Evolutionary conservation across 2,113 vertebrate species (phyloP).

Genomic region (Monopterus albus): DNA sequence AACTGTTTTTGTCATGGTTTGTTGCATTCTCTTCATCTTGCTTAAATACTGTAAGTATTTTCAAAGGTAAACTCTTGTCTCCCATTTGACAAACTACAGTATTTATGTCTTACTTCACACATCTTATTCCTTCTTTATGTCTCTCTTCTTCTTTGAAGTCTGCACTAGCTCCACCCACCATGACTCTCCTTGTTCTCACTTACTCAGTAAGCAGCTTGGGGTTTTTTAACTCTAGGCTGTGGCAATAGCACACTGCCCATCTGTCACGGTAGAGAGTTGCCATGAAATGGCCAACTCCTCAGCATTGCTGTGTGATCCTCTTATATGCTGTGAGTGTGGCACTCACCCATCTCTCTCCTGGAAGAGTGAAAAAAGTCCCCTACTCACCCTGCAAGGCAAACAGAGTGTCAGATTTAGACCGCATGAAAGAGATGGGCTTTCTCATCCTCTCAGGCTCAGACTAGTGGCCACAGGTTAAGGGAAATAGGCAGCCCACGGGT

Average conservation of each 20-base stretch:
- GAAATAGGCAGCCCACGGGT: slow-evolving; percentile 45
- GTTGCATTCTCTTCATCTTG: slow-evolving; percentile 34
- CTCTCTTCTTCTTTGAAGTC: slow-evolving; percentile 29
- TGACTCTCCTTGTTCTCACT: slow-evolving; percentile 44
- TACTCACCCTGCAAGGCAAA: slow-evolving; percentile 62
- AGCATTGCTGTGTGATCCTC: slow-evolving; percentile 70
- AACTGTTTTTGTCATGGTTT: slow-evolving; percentile 7
- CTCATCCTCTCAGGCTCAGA: slow-evolving; percentile 62
- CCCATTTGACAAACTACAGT: slow-evolving; percentile 29
- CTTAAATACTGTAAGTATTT: slow-evolving; percentile 30
- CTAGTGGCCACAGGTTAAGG: slow-evolving; percentile 62
- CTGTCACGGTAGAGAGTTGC: slow-evolving; percentile 72
- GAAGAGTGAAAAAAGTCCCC: slow-evolving; percentile 26
- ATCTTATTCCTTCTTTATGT: slow-evolving; percentile 15
- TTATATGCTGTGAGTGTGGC: slow-evolving; percentile 72
- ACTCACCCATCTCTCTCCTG: slow-evolving; percentile 58
- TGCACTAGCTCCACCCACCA: slow-evolving; percentile 44
- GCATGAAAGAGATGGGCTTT: slow-evolving; percentile 61
- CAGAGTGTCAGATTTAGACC: slow-evolving; percentile 70
- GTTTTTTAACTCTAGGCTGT: slow-evolving; percentile 72
- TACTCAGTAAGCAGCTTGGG: slow-evolving; percentile 72
- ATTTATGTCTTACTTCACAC: slow-evolving; percentile 39
- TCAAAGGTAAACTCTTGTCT: slow-evolving; percentile 15
- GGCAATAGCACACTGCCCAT: slow-evolving; percentile 73
- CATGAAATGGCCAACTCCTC: slow-evolving; percentile 76